Base-by-base conservation (phyloP, 1,140 invertebrate genomes). In the Drosophila mauritiana region DNA sequence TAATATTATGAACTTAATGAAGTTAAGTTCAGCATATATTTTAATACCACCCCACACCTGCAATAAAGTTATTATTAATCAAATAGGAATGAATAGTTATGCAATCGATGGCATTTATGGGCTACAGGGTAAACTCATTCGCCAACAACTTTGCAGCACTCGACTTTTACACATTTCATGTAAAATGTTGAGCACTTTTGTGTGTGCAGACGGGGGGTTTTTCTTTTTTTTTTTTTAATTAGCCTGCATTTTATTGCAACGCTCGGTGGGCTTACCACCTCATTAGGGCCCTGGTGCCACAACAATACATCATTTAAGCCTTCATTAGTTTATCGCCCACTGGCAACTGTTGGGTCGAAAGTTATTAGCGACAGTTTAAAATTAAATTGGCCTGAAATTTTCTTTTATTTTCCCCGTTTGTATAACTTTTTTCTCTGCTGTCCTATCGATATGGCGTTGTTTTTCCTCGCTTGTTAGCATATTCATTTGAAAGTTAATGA, bases 331-430 rank as follows among this genome's bases (percentile, higher is more conserved):
- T 82, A 86, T 79, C 82, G 74, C 73, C 63, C 77, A 63, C 15
- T 55, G 51, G 64, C 63, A 70, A 55, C 65, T 69, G 83, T 77
- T 65, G 61, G 73, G 73, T 37, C 74, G 75, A 89, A 88, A 88
- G 76, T 83, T 88, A 88, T 88, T 88, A 88, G 83, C 76, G 84
- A 88, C 83, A 83, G 76, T 88, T 89, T 89, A 88, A 88, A 83
- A 82, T 88, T 79, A 75, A 86, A 86, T 86, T 83, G 77, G 59
- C 69, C 69, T 49, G 59, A 54, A 70, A 39, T 53, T 43, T 17
- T 43, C 11, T 43, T 63, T 68, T 83, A 72, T 81, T 62, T 65
- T 61, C 27, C n/a, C 15, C n/a, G 15, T 37, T 42, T 25, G 4
- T 39, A 39, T 53, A 8, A 34, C 20, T 34, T 34, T 34, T 34